phyloP scores from a whole-genome alignment of 1,140 invertebrate genomes.

The Calephelis virginiensis region DNA sequence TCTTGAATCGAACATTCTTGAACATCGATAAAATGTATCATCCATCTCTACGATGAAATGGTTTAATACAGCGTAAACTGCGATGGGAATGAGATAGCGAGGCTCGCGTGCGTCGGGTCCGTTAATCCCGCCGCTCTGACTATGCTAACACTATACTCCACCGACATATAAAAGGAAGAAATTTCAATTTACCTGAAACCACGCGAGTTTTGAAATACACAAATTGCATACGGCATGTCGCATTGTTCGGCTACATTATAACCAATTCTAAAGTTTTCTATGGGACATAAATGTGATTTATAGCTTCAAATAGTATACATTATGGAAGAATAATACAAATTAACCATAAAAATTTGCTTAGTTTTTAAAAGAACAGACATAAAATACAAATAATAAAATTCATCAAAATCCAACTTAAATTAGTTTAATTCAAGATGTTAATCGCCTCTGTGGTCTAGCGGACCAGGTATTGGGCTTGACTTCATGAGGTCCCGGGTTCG shows the following conservation, averaged over 20 bases:
- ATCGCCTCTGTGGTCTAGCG: too few species aligned
- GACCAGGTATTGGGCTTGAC: too few species aligned
- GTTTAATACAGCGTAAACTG: constrained; percentile 68
- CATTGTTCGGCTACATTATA: constrained; percentile 17
- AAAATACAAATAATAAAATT: too few species aligned
- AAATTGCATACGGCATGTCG: constrained; percentile 20
- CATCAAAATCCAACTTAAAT: too few species aligned
- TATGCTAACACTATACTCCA: constrained; percentile 43
- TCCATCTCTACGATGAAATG: constrained; percentile 69
- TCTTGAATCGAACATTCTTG: too few species aligned
- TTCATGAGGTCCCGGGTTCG: too few species aligned
- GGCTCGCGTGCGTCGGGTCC: constrained; percentile 54
- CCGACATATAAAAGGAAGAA: constrained; percentile 56
- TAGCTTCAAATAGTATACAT: background rate
- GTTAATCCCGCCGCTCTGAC: constrained; percentile 51
- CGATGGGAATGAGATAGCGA: constrained; percentile 59
- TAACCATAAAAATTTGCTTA: background rate
- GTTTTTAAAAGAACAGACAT: too few species aligned
- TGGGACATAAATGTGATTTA: constrained; percentile 2
- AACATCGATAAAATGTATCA: constrained; percentile 27
- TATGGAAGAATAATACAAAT: background rate
- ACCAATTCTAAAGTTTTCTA: constrained; percentile 15
- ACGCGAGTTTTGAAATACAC: constrained; percentile 34
- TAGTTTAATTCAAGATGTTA: too few species aligned
- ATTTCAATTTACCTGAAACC: constrained; percentile 71